A percentile compares a stretch with the other conserved stretches of the same genome.
phyloP scores from a whole-genome alignment of 1,140 invertebrate species.

The Nasonia longicornis region DNA sequence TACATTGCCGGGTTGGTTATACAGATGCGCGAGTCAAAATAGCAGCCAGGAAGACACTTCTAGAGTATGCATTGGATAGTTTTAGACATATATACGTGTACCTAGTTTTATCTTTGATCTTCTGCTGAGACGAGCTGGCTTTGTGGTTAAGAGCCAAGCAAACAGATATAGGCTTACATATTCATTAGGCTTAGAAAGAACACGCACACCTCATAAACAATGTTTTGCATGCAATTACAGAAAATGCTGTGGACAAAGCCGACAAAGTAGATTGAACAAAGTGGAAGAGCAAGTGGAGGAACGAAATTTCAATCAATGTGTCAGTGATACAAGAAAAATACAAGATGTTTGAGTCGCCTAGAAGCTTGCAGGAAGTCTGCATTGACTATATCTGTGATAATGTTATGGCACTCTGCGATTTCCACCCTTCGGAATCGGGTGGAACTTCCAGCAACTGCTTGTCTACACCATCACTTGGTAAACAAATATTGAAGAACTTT shows the following conservation, averaged over 20 bases:
- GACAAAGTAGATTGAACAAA: slow-evolving; percentile 6
- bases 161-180: background rate
- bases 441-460: slow-evolving; percentile 46
- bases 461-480: slow-evolving; percentile 30
- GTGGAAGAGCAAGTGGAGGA: background rate
- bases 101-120: background rate
- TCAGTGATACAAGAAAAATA: slow-evolving; percentile 42
- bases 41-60: background rate
- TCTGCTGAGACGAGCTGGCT: background rate
- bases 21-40: background rate
- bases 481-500: slow-evolving; percentile 9
- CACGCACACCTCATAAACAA: background rate
- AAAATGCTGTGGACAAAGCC: slow-evolving; percentile 25
- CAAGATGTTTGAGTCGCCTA: slow-evolving; percentile 76
- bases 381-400: slow-evolving; percentile 80
- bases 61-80: background rate
- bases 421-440: slow-evolving; percentile 56
- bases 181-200: background rate
- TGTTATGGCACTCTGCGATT: slow-evolving; percentile 73
- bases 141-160: background rate
- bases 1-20: background rate
- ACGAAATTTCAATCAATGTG: slow-evolving; percentile 38
- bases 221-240: slow-evolving; percentile 30
- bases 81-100: background rate
- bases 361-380: slow-evolving; percentile 76